These are phyloP conservation scores for Eupithecia pulchellata DNA, from an alignment of 2,888 invertebrate genomes.

Conservation along the genomic window DNA sequence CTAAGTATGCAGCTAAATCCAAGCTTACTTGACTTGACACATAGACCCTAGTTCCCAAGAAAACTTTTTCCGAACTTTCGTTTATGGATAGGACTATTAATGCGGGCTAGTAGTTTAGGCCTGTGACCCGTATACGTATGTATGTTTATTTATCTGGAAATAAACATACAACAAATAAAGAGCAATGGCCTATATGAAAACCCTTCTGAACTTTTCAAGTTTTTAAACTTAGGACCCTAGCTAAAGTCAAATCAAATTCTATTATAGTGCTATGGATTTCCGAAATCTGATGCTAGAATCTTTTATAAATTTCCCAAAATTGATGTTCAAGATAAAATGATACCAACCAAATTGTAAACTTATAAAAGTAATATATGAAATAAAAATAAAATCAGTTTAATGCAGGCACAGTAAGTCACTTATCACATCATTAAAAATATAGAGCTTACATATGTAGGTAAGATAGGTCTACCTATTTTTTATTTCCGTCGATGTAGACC, in stretches of 20 bases:
- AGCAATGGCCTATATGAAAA: neutral
- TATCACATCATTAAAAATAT: too few relatives aligned
- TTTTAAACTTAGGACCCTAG: neutral
- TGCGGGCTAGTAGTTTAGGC: slow-evolving; percentile 1
- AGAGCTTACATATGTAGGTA: too few relatives aligned
- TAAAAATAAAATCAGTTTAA: too few relatives aligned
- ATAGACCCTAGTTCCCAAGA: neutral
- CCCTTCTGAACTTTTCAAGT: neutral
- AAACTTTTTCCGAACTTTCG: neutral
- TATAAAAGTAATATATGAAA: too few relatives aligned
- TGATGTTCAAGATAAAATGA: neutral
- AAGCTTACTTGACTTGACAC: neutral
- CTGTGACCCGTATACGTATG: neutral
- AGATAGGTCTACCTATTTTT: too few relatives aligned
- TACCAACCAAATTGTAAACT: neutral
- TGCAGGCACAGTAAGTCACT: too few relatives aligned
- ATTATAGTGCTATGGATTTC: neutral
- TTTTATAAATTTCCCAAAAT: neutral
- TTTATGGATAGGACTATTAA: neutral
- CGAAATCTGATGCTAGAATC: neutral
- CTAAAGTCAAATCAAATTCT: too few relatives aligned
- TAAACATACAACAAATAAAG: neutral
- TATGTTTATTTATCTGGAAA: too few relatives aligned
- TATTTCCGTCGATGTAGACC: too few relatives aligned
- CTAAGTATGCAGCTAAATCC: neutral